Percentiles rank a stretch among this genome's conserved stretches.
Evolutionary conservation across 1,140 invertebrate genomes (phyloP).

Genomic region (Cyrtorhinus lividipennis): DNA sequence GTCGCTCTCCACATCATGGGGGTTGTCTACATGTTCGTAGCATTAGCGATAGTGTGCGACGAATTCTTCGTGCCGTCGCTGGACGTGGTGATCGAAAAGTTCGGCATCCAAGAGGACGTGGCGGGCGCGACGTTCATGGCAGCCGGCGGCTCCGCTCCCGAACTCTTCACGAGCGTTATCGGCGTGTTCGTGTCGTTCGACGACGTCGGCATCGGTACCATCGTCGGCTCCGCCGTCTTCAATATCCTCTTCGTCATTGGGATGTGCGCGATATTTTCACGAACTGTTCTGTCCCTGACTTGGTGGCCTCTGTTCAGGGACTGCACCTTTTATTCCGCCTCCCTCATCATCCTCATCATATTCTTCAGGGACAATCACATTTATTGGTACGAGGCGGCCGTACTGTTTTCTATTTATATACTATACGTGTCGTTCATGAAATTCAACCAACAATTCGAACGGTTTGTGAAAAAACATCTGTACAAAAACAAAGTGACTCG

Average conservation of each 20-base stretch:
- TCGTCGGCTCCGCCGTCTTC: conserved; percentile 87
- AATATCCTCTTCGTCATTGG: conserved; percentile 92
- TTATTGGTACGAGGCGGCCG: conserved; percentile 79
- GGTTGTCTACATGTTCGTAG: conserved; percentile 89
- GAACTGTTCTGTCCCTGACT: conserved; percentile 67
- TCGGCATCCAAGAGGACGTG: conserved; percentile 79
- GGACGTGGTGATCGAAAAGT: conserved; percentile 86
- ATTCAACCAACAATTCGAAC: conserved; percentile 73
- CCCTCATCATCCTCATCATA: conserved; percentile 76
- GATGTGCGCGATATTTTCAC: conserved; percentile 83
- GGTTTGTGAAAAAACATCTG: conserved; percentile 67
- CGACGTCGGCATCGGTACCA: conserved; percentile 85
- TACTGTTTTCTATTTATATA: conserved; percentile 71
- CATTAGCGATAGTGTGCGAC: conserved; percentile 81
- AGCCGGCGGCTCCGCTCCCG: conserved; percentile 76
- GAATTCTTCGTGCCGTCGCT: conserved; percentile 87
- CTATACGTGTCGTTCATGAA: conserved; percentile 84
- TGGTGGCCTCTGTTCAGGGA: conserved; percentile 94
- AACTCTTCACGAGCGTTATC: conserved; percentile 83
- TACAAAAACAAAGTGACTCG: conserved; percentile 85
- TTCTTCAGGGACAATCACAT: conserved; percentile 86
- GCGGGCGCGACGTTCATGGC: conserved; percentile 90
- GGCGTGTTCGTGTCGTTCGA: conserved; percentile 91
- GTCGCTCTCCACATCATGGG: conserved; percentile 75
- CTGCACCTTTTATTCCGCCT: conserved; percentile 87